Evolutionary conservation across 1,140 invertebrate species (phyloP).

Genomic region (Contarinia nasturtii): DNA sequence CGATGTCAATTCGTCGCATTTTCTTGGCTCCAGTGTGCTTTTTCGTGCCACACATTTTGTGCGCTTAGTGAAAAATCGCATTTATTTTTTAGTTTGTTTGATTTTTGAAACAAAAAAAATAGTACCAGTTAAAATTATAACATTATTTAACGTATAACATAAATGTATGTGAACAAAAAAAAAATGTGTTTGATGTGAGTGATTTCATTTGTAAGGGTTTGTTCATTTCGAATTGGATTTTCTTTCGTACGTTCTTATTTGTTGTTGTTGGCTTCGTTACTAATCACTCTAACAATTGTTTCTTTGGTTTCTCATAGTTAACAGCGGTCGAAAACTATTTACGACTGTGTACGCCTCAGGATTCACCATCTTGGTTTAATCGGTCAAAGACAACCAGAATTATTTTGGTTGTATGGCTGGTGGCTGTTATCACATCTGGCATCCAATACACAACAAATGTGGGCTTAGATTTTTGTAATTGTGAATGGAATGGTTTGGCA

Average conservation of each 20-base stretch:
- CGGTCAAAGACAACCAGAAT: conserved; percentile 27
- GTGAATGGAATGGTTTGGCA: conserved; percentile 21
- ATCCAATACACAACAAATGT: conserved; percentile 32
- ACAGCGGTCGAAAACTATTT: conserved; percentile 5
- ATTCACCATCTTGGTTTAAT: conserved; percentile 2
- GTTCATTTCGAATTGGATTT: background rate
- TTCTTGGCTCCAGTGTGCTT: too few relatives aligned
- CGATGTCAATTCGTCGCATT: too few relatives aligned
- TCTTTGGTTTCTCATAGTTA: background rate
- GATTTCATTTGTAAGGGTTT: too few relatives aligned
- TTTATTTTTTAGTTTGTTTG: too few relatives aligned
- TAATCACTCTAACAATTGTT: background rate
- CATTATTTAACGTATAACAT: background rate
- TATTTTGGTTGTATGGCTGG: conserved; percentile 30
- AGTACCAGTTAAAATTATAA: too few relatives aligned
- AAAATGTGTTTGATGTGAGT: too few relatives aligned
- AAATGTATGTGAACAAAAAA: too few relatives aligned
- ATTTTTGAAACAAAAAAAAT: too few relatives aligned
- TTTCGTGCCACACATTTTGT: too few relatives aligned
- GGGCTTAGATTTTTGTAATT: conserved; percentile 44
- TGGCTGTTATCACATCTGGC: conserved; percentile 26
- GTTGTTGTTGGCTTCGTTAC: background rate
- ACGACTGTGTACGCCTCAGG: conserved; percentile 4
- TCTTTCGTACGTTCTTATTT: background rate
- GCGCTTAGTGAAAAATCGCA: too few relatives aligned